Base-by-base conservation (phyloP, 2,113 vertebrate genomes). In the Madoqua kirkii region DNA sequence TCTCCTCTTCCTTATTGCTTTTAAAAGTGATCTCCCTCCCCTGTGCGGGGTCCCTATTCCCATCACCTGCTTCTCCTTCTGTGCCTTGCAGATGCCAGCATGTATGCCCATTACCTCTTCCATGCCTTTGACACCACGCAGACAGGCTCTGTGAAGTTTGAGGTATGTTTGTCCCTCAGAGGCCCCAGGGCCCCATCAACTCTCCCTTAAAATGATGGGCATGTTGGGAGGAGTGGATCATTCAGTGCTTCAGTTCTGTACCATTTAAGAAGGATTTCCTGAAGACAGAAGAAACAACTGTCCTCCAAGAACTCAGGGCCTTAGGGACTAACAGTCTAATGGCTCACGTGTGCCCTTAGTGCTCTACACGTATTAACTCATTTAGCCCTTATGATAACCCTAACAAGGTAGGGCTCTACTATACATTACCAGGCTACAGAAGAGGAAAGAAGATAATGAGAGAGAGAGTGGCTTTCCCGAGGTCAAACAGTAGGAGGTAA, bases 71-170 rank as follows among this genome's bases (percentile, higher is more conserved):
- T 31, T 71, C 62, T 82, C 86, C 60, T 59, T 97, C 95, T 95
- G 94, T 97, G 84, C 98, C 79, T 98, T 98, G 71, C 99, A 99
- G 99, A 99, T 98, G 99, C 99, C 97, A 99, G 99, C 98, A 99
- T 98, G 89, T 99, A 99, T 0, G 99, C 99, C 4, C 99, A 99
- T 98, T 99, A 99, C 98, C 99, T 99, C 98, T 99, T 99, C 97
- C 99, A 99, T 0, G 99, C 99, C 0, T 99, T 99, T 33, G 99
- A 99, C 99, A 99, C 99, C 9, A 99, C 99, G 16, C 99, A 99
- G 45, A 99, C 98, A 0, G 99, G 99, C 97, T 99, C 99, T 1
- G 99, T 99, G 96, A 99, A 99, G 97, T 99, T 99, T 16, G 99
- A 99, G 99, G 99, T 99, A 98, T 2, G 92, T 14, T 74, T 12